Conservation (phyloP, 2,113 vertebrate species). For the Anolis sagrei region DNA sequence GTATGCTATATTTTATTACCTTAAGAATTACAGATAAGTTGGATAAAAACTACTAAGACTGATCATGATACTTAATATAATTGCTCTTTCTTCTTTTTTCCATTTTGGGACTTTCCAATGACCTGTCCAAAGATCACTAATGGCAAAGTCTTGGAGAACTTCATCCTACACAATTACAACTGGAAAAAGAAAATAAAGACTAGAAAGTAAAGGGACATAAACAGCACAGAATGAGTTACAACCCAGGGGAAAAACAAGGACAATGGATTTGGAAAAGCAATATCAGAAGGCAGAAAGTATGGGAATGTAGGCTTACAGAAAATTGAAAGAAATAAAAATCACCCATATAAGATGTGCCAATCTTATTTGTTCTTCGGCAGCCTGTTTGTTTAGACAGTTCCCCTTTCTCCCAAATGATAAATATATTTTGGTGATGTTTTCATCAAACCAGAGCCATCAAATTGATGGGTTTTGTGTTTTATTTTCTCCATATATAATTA, state of each 20-base stretch:
- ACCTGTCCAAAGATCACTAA: neutral
- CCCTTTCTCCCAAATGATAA: conserved; percentile 17
- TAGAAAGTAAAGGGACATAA: conserved; percentile 5
- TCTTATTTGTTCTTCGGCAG: conserved; percentile 24
- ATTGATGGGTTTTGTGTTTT: neutral
- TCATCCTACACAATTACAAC: conserved; percentile 35
- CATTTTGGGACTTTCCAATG: conserved; percentile 17
- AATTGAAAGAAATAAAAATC: conserved; percentile 10
- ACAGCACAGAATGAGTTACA: neutral
- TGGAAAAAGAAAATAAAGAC: conserved; percentile 30
- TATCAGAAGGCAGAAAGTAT: conserved; percentile 4
- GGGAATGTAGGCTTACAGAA: conserved; percentile 25
- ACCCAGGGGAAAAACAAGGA: conserved; percentile 42
- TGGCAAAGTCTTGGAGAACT: conserved; percentile 27
- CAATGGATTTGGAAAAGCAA: conserved; percentile 21
- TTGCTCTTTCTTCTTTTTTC: conserved; percentile 21
- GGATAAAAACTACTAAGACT: conserved; percentile 26
- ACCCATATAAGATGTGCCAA: conserved; percentile 1
- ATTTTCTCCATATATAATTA: neutral
- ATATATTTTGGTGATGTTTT: conserved; percentile 26
- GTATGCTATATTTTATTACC: no score
- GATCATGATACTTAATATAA: conserved; percentile 41
- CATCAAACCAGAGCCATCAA: neutral
- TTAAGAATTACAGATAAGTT: conserved; percentile 16
- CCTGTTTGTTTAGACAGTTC: conserved; percentile 8